A percentile compares a stretch with the other conserved stretches of the same genome.
These are phyloP conservation scores for Chlorodrepanis virens DNA, from an alignment of 2,113 vertebrate species.

Conservation along the genomic window DNA sequence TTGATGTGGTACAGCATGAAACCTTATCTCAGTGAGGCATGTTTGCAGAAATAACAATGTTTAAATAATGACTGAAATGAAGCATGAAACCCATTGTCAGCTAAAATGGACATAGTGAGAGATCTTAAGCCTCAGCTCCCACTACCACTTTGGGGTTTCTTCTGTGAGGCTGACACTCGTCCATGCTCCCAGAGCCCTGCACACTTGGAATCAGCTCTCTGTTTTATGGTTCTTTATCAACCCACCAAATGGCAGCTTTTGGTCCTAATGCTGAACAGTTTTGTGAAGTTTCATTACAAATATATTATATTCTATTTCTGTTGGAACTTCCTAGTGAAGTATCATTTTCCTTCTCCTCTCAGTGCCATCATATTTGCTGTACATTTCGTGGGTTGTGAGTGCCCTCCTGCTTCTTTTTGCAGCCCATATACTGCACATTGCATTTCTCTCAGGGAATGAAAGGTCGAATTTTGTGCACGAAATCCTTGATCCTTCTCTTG, in stretches of 20 bases:
- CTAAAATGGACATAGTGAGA: constrained; percentile 66
- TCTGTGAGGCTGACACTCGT: constrained; percentile 53
- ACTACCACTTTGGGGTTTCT: constrained; percentile 53
- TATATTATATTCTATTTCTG: constrained; percentile 34
- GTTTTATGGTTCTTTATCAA: constrained; percentile 23
- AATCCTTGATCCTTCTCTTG: not conserved
- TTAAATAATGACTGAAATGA: constrained; percentile 77
- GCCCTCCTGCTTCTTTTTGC: not conserved
- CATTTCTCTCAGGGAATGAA: not conserved
- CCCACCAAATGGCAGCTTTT: constrained; percentile 44
- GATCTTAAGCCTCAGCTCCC: constrained; percentile 61
- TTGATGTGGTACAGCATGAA: constrained; percentile 69
- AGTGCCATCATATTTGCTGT: not conserved
- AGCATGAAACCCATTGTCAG: constrained; percentile 72
- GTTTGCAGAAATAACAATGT: constrained; percentile 79
- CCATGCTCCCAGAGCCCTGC: constrained; percentile 9
- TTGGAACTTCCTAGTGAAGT: not conserved
- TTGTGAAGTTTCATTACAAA: not conserved
- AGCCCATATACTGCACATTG: not conserved
- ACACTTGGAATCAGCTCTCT: constrained; percentile 44
- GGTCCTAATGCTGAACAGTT: constrained; percentile 44
- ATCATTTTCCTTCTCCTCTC: not conserved
- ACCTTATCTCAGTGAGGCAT: constrained; percentile 79
- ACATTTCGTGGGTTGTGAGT: not conserved
- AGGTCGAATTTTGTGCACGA: not conserved